Evolutionary conservation across 30 jellyfish, hydroid and myxozoan genomes (phyloP).

Genomic region (Turritopsis dohrnii): DNA sequence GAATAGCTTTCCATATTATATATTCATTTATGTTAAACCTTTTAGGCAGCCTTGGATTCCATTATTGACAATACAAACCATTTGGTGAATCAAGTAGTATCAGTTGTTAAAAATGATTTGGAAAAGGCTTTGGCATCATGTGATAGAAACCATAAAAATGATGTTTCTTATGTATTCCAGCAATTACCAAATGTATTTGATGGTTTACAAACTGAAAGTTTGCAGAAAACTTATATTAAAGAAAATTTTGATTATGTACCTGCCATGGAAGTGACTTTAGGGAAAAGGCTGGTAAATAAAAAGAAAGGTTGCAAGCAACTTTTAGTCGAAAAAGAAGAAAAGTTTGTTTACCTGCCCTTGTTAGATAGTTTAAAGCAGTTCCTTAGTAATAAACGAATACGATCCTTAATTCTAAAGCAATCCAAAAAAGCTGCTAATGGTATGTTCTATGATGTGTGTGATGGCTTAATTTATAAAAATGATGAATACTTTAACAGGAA

Average conservation of each 20-base stretch:
- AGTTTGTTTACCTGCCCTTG: constrained; percentile 36
- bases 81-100: neutral
- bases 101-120: neutral
- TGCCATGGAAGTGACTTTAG: constrained; percentile 19
- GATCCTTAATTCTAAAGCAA: neutral
- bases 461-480: constrained; percentile 34
- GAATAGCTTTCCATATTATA: neutral
- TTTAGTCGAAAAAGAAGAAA: constrained; percentile 26
- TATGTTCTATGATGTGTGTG: constrained; percentile 34
- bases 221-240: constrained; percentile 27
- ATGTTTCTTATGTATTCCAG: neutral
- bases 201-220: constrained; percentile 25
- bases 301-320: constrained; percentile 11
- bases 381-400: constrained; percentile 24
- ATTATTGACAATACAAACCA: neutral
- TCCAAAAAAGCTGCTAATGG: constrained; percentile 20
- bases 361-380: constrained; percentile 42
- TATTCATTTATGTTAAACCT: neutral
- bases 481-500: constrained; percentile 19
- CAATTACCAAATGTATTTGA: constrained; percentile 20
- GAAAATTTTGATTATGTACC: constrained; percentile 29
- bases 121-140: neutral
- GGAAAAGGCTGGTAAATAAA: constrained; percentile 24
- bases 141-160: neutral
- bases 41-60: neutral